Evolutionary conservation across 2,888 invertebrate genomes (phyloP).

Genomic region (Aquatica leii): DNA sequence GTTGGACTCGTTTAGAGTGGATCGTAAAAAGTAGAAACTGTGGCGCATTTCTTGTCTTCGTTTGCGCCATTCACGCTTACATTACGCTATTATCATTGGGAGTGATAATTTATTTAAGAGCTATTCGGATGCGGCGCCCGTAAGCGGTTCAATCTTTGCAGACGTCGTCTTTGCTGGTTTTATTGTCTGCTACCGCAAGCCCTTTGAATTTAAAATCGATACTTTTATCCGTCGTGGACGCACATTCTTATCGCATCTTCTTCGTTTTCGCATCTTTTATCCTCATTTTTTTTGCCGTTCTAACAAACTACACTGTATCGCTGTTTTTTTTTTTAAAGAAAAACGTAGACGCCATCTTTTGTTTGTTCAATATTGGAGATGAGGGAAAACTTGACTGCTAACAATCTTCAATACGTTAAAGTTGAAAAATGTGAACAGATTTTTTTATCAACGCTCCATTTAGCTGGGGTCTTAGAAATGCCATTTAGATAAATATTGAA

Average conservation of each 20-base stretch:
- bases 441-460: slow-evolving; percentile 22
- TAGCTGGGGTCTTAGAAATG: slow-evolving; percentile 8
- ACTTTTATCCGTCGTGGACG: slow-evolving; percentile 29
- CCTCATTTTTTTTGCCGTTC: slow-evolving; percentile 12
- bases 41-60: slow-evolving; percentile 6
- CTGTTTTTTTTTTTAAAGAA: neutral
- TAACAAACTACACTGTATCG: slow-evolving; percentile 5
- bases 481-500: slow-evolving; percentile 19
- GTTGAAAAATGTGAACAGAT: slow-evolving; percentile 24
- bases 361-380: slow-evolving; percentile 31
- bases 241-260: slow-evolving; percentile 28
- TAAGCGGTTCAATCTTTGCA: slow-evolving; percentile 38
- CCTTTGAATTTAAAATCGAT: slow-evolving; percentile 40
- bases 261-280: slow-evolving; percentile 14
- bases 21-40: slow-evolving; percentile 17
- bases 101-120: slow-evolving; percentile 43
- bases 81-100: slow-evolving; percentile 22
- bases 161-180: slow-evolving; percentile 37
- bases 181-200: slow-evolving; percentile 36
- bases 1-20: slow-evolving; percentile 25
- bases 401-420: slow-evolving; percentile 27
- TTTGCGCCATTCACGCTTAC: slow-evolving; percentile 24
- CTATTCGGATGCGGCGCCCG: slow-evolving; percentile 42
- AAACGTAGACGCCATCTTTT: slow-evolving; percentile 24
- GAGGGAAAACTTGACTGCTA: slow-evolving; percentile 29